Evolutionary conservation across 2,888 invertebrate species (phyloP), one percentile per base, ranked within the genome.

Genomic region (Pristionchus arcanus): DNA sequence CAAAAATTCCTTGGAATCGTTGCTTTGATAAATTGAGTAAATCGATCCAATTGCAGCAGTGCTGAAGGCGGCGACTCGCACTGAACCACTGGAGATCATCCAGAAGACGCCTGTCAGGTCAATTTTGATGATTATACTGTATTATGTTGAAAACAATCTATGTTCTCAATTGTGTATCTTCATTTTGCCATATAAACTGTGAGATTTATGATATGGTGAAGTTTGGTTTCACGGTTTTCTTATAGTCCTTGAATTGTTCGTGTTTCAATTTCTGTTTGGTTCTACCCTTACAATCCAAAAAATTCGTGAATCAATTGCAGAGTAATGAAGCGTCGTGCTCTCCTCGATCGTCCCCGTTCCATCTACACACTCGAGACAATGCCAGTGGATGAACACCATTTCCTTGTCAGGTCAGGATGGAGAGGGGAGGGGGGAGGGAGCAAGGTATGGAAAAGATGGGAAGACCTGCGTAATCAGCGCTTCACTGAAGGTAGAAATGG

Each of bases 241-340:
- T 74, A 31, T 37, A 25, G 3, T 16, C 7, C 13, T 16, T 34
- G 31, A 19, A 19, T 25, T 71, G 2, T n/a, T 71, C 74, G 2
- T 34, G 34, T 9, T 63, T 63, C 11, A n/a, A 63, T 63, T 63
- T 7, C 4, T 25, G 2, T 63, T 21, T 63, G 19, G 59, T 7
- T 25, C 21, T 16, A n/a, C n/a, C n/a, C 25, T 63, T 25, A 2
- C 19, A 55, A 55, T 63, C 21, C 21, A 7, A 63, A 19, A 63
- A 25, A 63, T 25, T 63, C 3, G 2, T 63, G 1, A n/a, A 25
- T 9, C n/a, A 63, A 68, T 25, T 55, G 37, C 68, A 87, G 95
- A 19, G 95, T 95, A 19, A 90, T 95, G 84, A 94, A 94, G 71
- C 91, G 95, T 88, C 91, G 95, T n/a, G 91, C 95, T 2, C 90